Base-by-base conservation (phyloP, 2,888 invertebrate genomes). In the Colostygia pectinataria region DNA sequence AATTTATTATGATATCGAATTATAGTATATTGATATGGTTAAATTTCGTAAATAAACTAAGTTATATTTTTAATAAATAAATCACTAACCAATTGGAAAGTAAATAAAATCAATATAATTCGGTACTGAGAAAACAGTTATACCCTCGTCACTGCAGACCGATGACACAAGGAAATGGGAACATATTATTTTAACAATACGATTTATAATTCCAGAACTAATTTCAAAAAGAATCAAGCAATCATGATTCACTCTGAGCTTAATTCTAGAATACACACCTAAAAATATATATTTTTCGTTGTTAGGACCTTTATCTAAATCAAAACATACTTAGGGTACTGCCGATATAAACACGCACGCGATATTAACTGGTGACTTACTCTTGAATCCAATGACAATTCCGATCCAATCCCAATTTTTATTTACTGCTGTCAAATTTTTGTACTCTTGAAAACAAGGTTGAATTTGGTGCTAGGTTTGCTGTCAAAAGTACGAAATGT, bases 21-120 rank as follows among this genome's bases (percentile, higher is more conserved):
- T 50, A 38, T 42, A 33, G 20, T 23, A 65, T 69, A 74, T 61
- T 83, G 82, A 83, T 83, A 82, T 82, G 82, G 69, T 71, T 65
- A 53, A 67, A 71, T 59, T 59, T 63, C 68, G 59, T 59, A n/a
- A n/a, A n/a, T 55, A 50, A 38, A 34, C 12, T 40, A 34, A 4
- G 27, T 32, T 27, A 37, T 10, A 25, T 44, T 40, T 29, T 4
- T 3, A 58, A 61, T 58, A 66, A 69, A 66, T 64, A 61, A 72
- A 66, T 73, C 67, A 74, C 72, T 72, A 76, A 74, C 68, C 67
- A 63, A 72, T 54, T 57, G 10, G 9, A 20, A 48, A 44, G 49
- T 48, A 51, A 53, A 50, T 42, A 63, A 52, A 39, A 65, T 50
- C n/a, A 46, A 54, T 43, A 75, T 76, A 80, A 83, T 81, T 82